phyloP scores from a whole-genome alignment of 2,113 vertebrate genomes.

The Melanocharis versteri region DNA sequence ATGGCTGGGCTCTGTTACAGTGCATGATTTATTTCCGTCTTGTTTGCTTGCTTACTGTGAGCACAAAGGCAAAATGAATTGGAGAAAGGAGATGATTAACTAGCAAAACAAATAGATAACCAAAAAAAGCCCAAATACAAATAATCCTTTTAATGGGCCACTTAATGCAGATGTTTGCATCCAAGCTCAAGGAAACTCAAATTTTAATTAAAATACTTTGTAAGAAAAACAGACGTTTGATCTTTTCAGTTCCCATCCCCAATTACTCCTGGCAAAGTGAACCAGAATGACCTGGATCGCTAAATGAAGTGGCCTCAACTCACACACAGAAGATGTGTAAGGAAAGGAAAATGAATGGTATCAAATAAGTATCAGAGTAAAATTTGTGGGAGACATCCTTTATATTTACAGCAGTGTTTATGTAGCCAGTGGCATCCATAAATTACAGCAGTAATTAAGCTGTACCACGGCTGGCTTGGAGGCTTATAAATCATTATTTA shows the following conservation, averaged over 20 bases:
- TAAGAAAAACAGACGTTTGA: conserved; percentile 40
- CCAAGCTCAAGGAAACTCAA: conserved; percentile 47
- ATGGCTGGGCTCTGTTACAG: neutral
- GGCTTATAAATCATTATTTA: conserved; percentile 69
- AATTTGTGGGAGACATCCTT: conserved; percentile 57
- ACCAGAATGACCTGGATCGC: neutral
- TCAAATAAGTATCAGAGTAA: conserved; percentile 42
- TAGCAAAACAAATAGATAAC: conserved; percentile 15
- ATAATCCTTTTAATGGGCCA: conserved; percentile 28
- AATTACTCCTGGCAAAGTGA: neutral
- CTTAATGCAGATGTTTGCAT: conserved; percentile 16
- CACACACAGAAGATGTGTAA: neutral
- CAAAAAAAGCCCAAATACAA: conserved; percentile 13
- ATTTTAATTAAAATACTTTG: conserved; percentile 70
- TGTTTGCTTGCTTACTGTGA: conserved; percentile 16
- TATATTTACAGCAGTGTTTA: conserved; percentile 66
- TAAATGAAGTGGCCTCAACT: neutral
- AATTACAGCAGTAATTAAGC: conserved; percentile 71
- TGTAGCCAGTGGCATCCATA: conserved; percentile 61
- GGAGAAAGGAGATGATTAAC: conserved; percentile 4
- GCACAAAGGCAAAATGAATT: conserved; percentile 19
- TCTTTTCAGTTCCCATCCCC: neutral
- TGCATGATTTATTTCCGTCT: neutral
- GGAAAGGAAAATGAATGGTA: conserved; percentile 41
- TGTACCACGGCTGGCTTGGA: conserved; percentile 32